Percentiles rank a stretch among this genome's conserved stretches.
Conservation (phyloP, 2,113 vertebrate genomes). For the Carassius auratus region DNA sequence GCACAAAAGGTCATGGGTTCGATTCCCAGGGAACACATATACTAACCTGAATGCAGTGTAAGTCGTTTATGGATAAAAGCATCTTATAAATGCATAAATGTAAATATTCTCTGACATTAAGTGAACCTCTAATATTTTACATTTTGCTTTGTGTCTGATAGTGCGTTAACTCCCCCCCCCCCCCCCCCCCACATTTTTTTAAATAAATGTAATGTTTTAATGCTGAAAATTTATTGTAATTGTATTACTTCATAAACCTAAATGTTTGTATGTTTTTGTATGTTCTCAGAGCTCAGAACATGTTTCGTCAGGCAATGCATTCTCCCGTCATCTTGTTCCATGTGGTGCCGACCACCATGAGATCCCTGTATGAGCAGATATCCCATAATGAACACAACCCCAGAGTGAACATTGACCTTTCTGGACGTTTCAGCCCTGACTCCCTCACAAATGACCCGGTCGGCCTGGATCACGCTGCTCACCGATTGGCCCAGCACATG, state of each 20-base stretch:
- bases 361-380: constrained; percentile 88
- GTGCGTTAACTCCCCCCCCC: too few species aligned
- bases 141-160: not conserved
- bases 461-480: constrained; percentile 69
- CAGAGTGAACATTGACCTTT: constrained; percentile 67
- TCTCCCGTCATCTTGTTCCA: constrained; percentile 92
- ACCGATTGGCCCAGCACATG: constrained; percentile 72
- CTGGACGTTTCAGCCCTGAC: constrained; percentile 79
- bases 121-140: not conserved
- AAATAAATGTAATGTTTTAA: too few species aligned
- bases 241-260: not conserved
- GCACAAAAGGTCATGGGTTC: too few species aligned
- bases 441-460: constrained; percentile 72
- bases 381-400: constrained; percentile 81
- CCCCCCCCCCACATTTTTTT: too few species aligned
- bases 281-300: constrained; percentile 88
- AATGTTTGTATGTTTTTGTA: constrained; percentile 1
- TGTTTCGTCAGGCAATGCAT: constrained; percentile 96
- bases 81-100: too few species aligned
- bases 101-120: not conserved
- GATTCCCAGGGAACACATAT: too few species aligned
- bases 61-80: too few species aligned
- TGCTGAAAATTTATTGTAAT: not conserved
- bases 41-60: too few species aligned
- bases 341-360: constrained; percentile 88